These are phyloP conservation scores for Cataglyphis hispanica DNA, from an alignment of 1,140 invertebrate genomes.

Conservation along the genomic window DNA sequence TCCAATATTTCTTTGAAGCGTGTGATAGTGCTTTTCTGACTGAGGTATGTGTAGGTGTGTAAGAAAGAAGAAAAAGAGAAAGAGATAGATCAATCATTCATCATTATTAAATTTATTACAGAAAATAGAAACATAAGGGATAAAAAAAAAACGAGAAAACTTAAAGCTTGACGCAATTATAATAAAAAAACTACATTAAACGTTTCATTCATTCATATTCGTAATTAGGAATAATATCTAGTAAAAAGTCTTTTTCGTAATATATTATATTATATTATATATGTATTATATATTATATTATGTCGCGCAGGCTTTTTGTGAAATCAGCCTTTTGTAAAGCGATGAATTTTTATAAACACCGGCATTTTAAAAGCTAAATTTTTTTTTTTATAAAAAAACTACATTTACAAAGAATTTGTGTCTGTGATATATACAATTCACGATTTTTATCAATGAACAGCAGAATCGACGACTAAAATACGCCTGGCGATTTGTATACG, in stretches of 20 bases:
- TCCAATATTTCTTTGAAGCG: constrained; percentile 30
- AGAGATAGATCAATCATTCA: too few species aligned
- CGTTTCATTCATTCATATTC: background rate
- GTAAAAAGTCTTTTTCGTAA: background rate
- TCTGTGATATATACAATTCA: background rate
- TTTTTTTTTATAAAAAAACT: too few species aligned
- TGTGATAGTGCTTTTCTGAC: background rate
- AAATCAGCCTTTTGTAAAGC: too few species aligned
- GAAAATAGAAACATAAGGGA: background rate
- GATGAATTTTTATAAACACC: too few species aligned
- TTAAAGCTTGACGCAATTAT: background rate
- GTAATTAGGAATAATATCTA: background rate
- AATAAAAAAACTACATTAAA: background rate
- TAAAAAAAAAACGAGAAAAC: background rate
- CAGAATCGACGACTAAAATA: background rate
- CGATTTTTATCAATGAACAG: background rate
- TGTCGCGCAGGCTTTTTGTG: too few species aligned
- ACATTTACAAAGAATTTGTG: too few species aligned
- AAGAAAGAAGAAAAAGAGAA: background rate
- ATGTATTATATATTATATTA: too few species aligned
- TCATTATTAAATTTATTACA: too few species aligned
- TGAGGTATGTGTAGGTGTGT: too few species aligned
- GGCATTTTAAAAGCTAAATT: too few species aligned
- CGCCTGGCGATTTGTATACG: background rate
- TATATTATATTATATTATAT: background rate